A percentile compares a stretch with the other conserved stretches of the same genome.
phyloP scores from a whole-genome alignment of 92 coral and sea anemone genomes.

The Pocillopora meandrina region DNA sequence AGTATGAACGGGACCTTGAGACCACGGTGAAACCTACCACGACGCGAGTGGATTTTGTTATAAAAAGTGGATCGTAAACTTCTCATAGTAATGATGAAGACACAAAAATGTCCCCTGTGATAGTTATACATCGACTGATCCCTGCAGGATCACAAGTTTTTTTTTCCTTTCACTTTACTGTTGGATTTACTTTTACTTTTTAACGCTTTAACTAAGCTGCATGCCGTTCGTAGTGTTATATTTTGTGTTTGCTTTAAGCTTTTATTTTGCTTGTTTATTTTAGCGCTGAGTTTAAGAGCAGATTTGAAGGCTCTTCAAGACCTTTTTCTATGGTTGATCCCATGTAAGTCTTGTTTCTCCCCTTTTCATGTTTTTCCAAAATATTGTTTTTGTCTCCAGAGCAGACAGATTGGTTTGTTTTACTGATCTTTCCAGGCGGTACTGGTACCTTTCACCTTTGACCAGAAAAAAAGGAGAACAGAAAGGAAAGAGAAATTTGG shows the following conservation, averaged over 20 bases:
- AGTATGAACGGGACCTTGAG: no score
- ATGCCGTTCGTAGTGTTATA: constrained; percentile 10
- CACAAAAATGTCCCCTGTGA: no score
- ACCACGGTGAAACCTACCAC: no score
- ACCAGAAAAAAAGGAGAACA: background rate
- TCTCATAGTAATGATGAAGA: no score
- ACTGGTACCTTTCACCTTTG: background rate
- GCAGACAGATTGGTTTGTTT: background rate
- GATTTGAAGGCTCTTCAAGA: constrained; percentile 41
- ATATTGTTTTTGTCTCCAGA: background rate
- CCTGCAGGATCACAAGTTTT: background rate
- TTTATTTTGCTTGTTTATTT: constrained; percentile 53
- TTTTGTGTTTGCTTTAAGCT: constrained; percentile 40
- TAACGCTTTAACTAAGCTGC: background rate
- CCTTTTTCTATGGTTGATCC: constrained; percentile 65
- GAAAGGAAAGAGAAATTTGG: no score
- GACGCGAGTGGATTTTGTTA: no score
- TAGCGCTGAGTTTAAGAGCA: constrained; percentile 71
- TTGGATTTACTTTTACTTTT: background rate
- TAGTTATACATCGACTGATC: no score
- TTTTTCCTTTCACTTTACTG: no score
- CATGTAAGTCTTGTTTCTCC: constrained; percentile 34
- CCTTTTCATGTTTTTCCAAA: background rate
- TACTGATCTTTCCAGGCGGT: background rate
- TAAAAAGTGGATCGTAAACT: no score